A percentile compares a stretch with the other conserved stretches of the same genome.
These are phyloP conservation scores for Coranthus polyacanthus DNA, from an alignment of 2,797 vertebrate species.

Conservation along the genomic window DNA sequence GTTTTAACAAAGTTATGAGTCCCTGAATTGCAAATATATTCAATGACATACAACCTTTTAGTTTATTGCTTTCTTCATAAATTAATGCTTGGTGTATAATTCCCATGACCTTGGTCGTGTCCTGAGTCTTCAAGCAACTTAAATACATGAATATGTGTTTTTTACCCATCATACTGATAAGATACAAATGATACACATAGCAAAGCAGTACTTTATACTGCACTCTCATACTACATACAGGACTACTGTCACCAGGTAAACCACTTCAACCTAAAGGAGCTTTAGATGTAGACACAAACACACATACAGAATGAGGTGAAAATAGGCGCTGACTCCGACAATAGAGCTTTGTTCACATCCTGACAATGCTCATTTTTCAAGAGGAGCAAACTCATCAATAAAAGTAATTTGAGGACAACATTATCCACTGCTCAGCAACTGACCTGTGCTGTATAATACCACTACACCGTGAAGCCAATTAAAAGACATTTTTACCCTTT, in stretches of 20 bases:
- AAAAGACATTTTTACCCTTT: conserved; percentile 62
- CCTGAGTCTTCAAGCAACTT: not conserved
- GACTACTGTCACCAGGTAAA: conserved; percentile 26
- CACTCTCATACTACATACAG: not conserved
- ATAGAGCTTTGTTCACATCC: conserved; percentile 66
- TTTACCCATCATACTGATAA: not conserved
- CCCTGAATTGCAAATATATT: not conserved
- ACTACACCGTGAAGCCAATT: conserved; percentile 64
- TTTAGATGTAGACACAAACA: conserved; percentile 38
- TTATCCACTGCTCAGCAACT: conserved; percentile 71
- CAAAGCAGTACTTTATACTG: conserved; percentile 2
- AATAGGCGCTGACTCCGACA: conserved; percentile 64
- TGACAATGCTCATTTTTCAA: conserved; percentile 80
- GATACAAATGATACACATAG: conserved; percentile 21
- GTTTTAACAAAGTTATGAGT: not conserved
- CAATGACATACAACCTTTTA: not conserved
- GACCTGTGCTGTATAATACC: conserved; percentile 58
- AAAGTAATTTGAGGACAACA: conserved; percentile 75
- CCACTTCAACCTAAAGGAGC: conserved; percentile 22
- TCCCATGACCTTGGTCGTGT: conserved; percentile 23
- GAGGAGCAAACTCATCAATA: conserved; percentile 75
- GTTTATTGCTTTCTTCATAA: not conserved
- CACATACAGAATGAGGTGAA: conserved; percentile 49
- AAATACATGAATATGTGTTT: not conserved
- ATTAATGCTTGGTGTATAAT: conserved; percentile 6